A percentile compares a stretch with the other conserved stretches of the same genome.
phyloP scores from a whole-genome alignment of 2,113 vertebrate genomes.

The Takifugu flavidus region DNA sequence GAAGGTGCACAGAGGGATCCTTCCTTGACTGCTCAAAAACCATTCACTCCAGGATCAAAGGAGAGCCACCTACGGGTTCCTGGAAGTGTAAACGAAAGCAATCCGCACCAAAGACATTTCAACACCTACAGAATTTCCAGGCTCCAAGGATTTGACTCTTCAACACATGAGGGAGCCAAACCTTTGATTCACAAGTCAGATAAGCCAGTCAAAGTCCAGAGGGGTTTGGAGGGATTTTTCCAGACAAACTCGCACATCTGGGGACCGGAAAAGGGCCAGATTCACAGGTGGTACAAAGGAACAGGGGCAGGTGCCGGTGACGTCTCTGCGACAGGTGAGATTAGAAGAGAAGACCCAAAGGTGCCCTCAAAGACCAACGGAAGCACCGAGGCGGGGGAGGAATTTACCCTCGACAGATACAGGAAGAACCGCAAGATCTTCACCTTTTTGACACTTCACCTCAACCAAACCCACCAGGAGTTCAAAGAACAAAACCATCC shows the following conservation, averaged over 20 bases:
- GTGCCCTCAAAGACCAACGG: not conserved
- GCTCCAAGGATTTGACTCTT: conserved; percentile 15
- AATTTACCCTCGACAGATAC: too few species aligned
- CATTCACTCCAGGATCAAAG: conserved; percentile 1
- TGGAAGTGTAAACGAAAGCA: not conserved
- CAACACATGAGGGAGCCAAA: conserved; percentile 39
- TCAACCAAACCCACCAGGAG: too few species aligned
- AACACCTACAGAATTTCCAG: conserved; percentile 6
- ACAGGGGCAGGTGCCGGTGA: not conserved
- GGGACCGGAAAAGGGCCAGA: conserved; percentile 3
- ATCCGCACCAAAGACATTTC: not conserved
- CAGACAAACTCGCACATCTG: not conserved
- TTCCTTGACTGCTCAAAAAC: not conserved
- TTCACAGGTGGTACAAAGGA: conserved; percentile 14
- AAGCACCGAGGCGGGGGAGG: too few species aligned
- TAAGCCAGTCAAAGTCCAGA: not conserved
- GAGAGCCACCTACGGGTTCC: not conserved
- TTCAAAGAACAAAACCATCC: too few species aligned
- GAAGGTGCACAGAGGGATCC: not conserved
- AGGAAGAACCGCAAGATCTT: too few species aligned
- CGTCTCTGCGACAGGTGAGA: not conserved
- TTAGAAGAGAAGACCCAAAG: not conserved
- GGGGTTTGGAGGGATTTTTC: conserved; percentile 5
- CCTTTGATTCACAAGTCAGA: not conserved
- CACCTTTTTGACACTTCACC: too few species aligned